Evolutionary conservation across 1,140 invertebrate species (phyloP).

Genomic region (Mercenaria mercenaria): DNA sequence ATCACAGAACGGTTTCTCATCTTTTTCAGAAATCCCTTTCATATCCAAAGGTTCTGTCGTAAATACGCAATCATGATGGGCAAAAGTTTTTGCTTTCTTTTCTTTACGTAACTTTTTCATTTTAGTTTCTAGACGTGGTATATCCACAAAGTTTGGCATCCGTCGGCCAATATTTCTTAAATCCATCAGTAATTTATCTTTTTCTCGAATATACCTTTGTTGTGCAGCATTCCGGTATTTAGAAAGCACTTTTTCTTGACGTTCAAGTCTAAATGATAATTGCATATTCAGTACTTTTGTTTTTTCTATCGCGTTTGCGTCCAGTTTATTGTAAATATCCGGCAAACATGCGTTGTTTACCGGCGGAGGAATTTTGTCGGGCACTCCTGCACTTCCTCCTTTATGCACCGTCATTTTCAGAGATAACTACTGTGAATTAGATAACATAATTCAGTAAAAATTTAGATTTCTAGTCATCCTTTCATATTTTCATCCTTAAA

Average conservation of each 20-base stretch:
- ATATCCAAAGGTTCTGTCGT: constrained; percentile 69
- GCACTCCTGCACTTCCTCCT: not conserved
- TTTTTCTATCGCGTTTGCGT: constrained; percentile 79
- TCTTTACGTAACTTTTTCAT: constrained; percentile 54
- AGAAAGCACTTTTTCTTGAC: constrained; percentile 75
- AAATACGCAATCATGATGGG: constrained; percentile 57
- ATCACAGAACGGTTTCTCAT: constrained; percentile 78
- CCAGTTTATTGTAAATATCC: constrained; percentile 80
- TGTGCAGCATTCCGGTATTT: constrained; percentile 74
- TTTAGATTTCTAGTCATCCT: too few species aligned
- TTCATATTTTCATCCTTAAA: too few species aligned
- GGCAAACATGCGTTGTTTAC: constrained; percentile 80
- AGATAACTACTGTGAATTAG: not conserved
- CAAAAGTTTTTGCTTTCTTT: constrained; percentile 37
- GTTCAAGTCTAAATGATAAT: constrained; percentile 69
- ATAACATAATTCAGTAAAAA: not conserved
- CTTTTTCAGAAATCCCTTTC: constrained; percentile 73
- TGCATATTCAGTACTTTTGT: constrained; percentile 78
- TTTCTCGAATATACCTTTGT: constrained; percentile 65
- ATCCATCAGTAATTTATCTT: constrained; percentile 69
- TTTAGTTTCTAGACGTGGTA: constrained; percentile 68
- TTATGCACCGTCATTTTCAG: not conserved
- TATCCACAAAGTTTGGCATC: constrained; percentile 73
- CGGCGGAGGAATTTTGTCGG: constrained; percentile 70
- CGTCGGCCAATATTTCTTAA: constrained; percentile 69